Evolutionary conservation across 2,888 invertebrate species (phyloP), one percentile per base, ranked within the genome.

Genomic region (Diarsia mendica): DNA sequence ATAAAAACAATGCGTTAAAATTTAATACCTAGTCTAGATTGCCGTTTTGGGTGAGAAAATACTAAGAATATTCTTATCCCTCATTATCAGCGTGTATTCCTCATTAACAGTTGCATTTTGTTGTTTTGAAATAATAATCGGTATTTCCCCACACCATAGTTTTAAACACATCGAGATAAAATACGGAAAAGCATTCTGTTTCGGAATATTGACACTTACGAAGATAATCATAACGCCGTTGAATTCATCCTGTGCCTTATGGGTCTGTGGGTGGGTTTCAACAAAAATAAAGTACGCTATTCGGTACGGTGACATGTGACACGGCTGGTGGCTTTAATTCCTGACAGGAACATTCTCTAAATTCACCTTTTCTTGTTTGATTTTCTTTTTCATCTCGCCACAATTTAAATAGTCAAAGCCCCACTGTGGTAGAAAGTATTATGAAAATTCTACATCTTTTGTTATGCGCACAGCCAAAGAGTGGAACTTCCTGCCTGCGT

Each of bases 61-160:
- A 72, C 23, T 55, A 73, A 49, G 23, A 8, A 13, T 49, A 13
- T 71, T 15, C 15, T 20, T 55, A 64, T 51, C 33, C 58, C 23
- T 58, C 23, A 53, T 53, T 11, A n/a, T 0, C 53, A 55, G 10
- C 53, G 2, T 48, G 46, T 13, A 61, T 61, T 51, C 44, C 49
- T 60, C 49, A 46, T 63, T 15, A 51, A 63, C 9, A 51, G 9
- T 53, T 23, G 3, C 33, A 48, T 72, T 72, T 73, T 58, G 64
- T 80, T 65, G 58, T 64, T 72, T 73, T 51, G 64, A 63, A 48
- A 51, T 58, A 15, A 55, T 55, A 13, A 23, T 46, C 23, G 77
- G 78, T 53, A 63, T 77, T 71, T 55, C 46, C 79, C 61, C 3
- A 44, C 28, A 51, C 10, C 51, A 33, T 39, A 23, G 0, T 44